Base-by-base conservation (phyloP, 1,140 invertebrate species). In the Apis cerana region DNA sequence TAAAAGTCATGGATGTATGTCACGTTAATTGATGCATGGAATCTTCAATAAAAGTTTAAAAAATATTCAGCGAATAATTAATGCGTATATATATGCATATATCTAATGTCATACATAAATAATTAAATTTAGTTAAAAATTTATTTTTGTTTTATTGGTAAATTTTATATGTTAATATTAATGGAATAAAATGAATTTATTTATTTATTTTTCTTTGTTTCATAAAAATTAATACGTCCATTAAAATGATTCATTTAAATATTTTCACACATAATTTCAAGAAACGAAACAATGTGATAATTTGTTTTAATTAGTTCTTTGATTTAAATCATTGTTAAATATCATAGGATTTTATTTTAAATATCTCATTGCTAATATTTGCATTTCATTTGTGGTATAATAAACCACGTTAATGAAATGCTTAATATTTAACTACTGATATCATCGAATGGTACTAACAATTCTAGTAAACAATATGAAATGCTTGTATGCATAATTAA, bases 361-460 rank as follows among this genome's bases (percentile, higher is more conserved):
- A 4, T n/a, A 59, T 15, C 17, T 27, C 67, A 58, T 43, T n/a
- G 13, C 10, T 56, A 11, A 0, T 7, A 80, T 81, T 74, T 75
- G 62, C 70, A 75, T 74, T 67, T 67, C 17, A 23, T 48, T 56
- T 8, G 43, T 19, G 2, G 23, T 58, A 65, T 58, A n/a, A n/a
- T n/a, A 65, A 74, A 48, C 33, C 19, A 17, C 21, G 62, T 56
- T 81, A 81, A 75, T 56, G 79, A 67, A 75, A 81, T 65, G 33
- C 33, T 43, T 43, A 75, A 65, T 81, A 75, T 81, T 75, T 81
- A 81, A 75, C 67, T 67, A 52, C n/a, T n/a, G 33, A 4, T 33
- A 54, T 67, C 33, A 17, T 59, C 13, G 19, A 62, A 54, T 69
- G 11, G 17, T 11, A n/a, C 12, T 7, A 10, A 11, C 23, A 17